phyloP scores from a whole-genome alignment of 2,888 invertebrate genomes.

The Copidosoma aretas region DNA sequence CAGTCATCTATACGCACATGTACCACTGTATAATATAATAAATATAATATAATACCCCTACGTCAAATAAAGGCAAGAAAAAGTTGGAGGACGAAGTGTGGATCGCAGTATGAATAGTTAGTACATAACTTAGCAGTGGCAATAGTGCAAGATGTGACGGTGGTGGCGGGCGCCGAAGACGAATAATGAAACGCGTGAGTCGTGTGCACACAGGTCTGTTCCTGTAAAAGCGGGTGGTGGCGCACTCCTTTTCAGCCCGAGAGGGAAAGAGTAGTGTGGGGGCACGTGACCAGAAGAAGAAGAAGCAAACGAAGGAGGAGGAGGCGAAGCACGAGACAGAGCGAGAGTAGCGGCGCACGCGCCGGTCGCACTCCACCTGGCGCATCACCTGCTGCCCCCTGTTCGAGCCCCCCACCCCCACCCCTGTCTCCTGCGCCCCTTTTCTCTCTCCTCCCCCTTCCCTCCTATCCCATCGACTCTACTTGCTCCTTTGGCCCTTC shows the following conservation, averaged over 20 bases:
- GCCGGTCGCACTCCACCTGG: slow-evolving; percentile 58
- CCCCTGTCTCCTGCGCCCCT: background rate
- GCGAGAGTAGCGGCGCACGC: slow-evolving; percentile 52
- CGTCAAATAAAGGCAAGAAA: slow-evolving; percentile 32
- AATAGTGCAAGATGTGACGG: no score
- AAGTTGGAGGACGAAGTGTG: slow-evolving; percentile 38
- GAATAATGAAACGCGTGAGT: slow-evolving; percentile 39
- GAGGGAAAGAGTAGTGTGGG: slow-evolving; percentile 40
- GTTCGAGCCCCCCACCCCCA: slow-evolving; percentile 32
- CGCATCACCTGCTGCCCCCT: slow-evolving; percentile 61
- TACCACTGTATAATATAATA: background rate
- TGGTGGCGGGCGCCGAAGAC: slow-evolving; percentile 24
- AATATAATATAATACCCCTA: background rate
- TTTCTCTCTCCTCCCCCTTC: background rate
- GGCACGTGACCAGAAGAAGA: slow-evolving; percentile 58
- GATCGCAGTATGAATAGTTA: no score
- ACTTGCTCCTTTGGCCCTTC: no score
- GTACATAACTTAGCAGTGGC: no score
- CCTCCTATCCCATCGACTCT: background rate
- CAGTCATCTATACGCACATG: background rate
- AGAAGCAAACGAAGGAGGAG: slow-evolving; percentile 39
- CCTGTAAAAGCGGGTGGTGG: background rate
- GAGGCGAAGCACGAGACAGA: slow-evolving; percentile 14
- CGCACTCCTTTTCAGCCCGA: slow-evolving; percentile 35
- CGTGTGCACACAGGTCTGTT: background rate